Percentiles rank a stretch among this genome's conserved stretches.
phyloP scores from a whole-genome alignment of 2,797 vertebrate genomes.

The Sebastes umbrosus region DNA sequence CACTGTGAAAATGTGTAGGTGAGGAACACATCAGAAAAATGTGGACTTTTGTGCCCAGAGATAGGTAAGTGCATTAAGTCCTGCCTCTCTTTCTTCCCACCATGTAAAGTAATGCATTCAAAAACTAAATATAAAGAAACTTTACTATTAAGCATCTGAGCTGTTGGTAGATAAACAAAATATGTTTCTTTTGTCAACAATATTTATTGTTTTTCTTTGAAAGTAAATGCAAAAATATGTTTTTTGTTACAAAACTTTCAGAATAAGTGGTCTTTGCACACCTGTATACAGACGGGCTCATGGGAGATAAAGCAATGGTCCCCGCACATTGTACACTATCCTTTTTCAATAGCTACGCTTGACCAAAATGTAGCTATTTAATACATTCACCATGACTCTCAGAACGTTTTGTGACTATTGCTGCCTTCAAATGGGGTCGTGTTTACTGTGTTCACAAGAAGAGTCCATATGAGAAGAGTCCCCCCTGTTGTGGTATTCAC shows the following conservation, averaged over 20 bases:
- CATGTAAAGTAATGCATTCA: neutral
- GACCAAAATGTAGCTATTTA: neutral
- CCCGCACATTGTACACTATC: neutral
- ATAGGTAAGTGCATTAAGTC: neutral
- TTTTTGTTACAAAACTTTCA: neutral
- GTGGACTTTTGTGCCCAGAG: neutral
- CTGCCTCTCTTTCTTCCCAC: neutral
- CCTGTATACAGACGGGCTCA: neutral
- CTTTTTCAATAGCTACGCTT: neutral
- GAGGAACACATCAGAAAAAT: constrained; percentile 9
- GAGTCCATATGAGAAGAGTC: too few species aligned
- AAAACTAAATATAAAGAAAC: neutral
- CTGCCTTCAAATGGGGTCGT: too few species aligned
- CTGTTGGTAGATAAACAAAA: neutral
- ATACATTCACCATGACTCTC: neutral
- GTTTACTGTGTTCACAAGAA: too few species aligned
- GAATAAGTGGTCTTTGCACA: neutral
- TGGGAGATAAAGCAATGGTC: neutral
- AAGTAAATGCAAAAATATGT: neutral
- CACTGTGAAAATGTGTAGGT: constrained; percentile 23
- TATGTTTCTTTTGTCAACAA: neutral
- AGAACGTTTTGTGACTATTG: neutral
- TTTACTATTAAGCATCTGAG: neutral
- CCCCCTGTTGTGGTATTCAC: too few species aligned
- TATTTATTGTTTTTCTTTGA: neutral